A percentile compares a stretch with the other conserved stretches of the same genome.
These are phyloP conservation scores for Sphaerolaimus hirsutus DNA, from an alignment of 2,888 invertebrate genomes.

Conservation along the genomic window DNA sequence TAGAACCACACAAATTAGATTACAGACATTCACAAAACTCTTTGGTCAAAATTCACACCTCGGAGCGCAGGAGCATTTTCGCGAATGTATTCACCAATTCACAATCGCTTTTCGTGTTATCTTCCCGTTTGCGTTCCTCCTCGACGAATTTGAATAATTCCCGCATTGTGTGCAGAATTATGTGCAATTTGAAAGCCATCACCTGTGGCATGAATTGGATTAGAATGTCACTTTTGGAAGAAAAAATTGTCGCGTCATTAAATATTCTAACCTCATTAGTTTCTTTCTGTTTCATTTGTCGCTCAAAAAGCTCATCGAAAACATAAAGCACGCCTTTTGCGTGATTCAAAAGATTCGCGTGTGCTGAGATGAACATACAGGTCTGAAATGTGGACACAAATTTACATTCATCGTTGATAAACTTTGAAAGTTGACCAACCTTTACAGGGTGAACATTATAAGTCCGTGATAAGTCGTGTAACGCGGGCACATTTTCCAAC, in stretches of 20 bases:
- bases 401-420: not conserved
- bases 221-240: not conserved
- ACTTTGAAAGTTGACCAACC: conserved; percentile 11
- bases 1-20: no score
- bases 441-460: conserved; percentile 32
- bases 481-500: conserved; percentile 43
- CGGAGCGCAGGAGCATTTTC: not conserved
- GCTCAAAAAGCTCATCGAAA: conserved; percentile 55
- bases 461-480: conserved; percentile 62
- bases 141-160: conserved; percentile 16
- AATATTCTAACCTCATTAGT: conserved; percentile 54
- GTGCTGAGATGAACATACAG: conserved; percentile 38
- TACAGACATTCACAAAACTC: no score
- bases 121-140: conserved; percentile 2
- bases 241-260: not conserved
- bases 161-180: conserved; percentile 16
- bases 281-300: conserved; percentile 56
- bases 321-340: conserved; percentile 48
- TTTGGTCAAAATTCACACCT: no score
- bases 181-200: conserved; percentile 22
- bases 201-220: conserved; percentile 10
- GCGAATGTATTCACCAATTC: not conserved
- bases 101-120: not conserved
- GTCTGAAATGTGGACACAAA: not conserved
- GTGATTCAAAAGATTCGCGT: conserved; percentile 46